Evolutionary conservation across 2,888 invertebrate genomes (phyloP).

Genomic region (Osedax fenrisi): DNA sequence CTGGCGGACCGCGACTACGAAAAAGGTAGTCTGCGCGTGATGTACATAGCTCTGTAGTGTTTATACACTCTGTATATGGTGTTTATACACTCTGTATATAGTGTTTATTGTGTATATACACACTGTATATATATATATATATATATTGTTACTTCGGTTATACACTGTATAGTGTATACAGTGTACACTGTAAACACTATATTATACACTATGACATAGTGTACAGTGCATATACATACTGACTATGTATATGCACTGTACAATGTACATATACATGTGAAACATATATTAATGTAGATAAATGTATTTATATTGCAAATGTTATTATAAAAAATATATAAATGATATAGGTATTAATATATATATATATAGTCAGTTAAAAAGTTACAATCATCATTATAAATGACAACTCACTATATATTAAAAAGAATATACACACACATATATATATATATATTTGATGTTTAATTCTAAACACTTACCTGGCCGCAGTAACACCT

Average conservation of each 20-base stretch:
- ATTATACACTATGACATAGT: too few relatives aligned
- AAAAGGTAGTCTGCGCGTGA: not conserved
- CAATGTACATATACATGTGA: not conserved
- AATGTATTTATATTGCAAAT: not conserved
- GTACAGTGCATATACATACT: not conserved
- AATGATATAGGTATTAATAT: too few relatives aligned
- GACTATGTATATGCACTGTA: not conserved
- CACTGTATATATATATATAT: not conserved
- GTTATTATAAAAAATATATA: too few relatives aligned
- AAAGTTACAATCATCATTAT: too few relatives aligned
- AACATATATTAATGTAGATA: not conserved
- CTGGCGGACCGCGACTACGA: not conserved
- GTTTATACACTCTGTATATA: not conserved
- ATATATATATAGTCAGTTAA: too few relatives aligned
- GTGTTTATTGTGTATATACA: too few relatives aligned
- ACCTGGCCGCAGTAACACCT: not conserved
- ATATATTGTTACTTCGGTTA: not conserved
- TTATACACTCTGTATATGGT: not conserved
- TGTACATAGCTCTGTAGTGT: not conserved
- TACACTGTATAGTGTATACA: too few relatives aligned
- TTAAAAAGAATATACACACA: too few relatives aligned
- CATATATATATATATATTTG: too few relatives aligned
- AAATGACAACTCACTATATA: too few relatives aligned
- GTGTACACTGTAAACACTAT: too few relatives aligned
- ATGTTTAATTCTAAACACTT: too few relatives aligned